phyloP scores from a whole-genome alignment of 1,140 invertebrate species.

The Onthophagus taurus region DNA sequence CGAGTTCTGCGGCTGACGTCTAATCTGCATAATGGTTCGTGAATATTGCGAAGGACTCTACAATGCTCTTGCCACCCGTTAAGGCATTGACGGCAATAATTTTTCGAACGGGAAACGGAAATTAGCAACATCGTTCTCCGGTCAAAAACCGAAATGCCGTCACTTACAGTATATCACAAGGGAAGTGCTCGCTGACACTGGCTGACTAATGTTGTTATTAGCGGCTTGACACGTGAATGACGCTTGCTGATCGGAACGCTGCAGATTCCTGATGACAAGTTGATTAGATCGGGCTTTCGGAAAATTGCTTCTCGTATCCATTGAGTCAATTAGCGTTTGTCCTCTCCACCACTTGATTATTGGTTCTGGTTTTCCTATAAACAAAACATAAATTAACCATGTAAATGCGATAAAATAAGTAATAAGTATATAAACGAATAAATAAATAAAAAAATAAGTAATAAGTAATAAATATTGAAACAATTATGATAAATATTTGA shows the following conservation, averaged over 20 bases:
- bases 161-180: conserved; percentile 67
- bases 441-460: too few species aligned
- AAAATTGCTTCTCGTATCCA: conserved; percentile 41
- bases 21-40: too few species aligned
- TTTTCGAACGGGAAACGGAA: too few species aligned
- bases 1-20: conserved; percentile 3
- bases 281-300: conserved; percentile 38
- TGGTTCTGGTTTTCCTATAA: conserved; percentile 70
- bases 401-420: too few species aligned
- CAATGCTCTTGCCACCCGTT: too few species aligned
- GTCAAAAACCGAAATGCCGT: neutral
- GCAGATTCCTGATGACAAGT: conserved; percentile 46
- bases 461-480: too few species aligned
- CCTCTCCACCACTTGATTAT: conserved; percentile 80
- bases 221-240: conserved; percentile 60
- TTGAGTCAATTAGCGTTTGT: conserved; percentile 57
- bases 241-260: conserved; percentile 55
- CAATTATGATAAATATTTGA: too few species aligned
- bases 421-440: too few species aligned
- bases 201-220: conserved; percentile 63
- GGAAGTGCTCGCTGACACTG: conserved; percentile 52
- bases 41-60: neutral
- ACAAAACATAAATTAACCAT: conserved; percentile 22
- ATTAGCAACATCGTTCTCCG: neutral
- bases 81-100: too few species aligned